phyloP scores from a whole-genome alignment of 2,797 vertebrate genomes.

The Mus spretus region DNA sequence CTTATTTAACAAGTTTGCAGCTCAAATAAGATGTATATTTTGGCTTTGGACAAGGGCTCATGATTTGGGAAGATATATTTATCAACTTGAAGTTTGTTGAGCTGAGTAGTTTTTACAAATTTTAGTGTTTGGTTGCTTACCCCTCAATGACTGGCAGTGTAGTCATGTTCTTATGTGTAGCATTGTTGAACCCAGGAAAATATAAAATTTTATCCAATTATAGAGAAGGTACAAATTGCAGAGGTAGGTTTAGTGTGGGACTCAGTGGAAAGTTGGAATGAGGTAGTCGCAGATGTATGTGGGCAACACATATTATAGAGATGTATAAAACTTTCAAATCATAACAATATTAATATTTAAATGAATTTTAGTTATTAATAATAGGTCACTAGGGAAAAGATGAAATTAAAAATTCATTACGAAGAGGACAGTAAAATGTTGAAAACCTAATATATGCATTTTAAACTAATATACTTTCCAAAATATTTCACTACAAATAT shows the following conservation, averaged over 20 bases:
- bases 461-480: neutral
- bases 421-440: neutral
- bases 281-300: neutral
- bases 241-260: neutral
- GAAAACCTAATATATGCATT: neutral
- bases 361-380: slow-evolving; percentile 46
- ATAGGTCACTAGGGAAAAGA: neutral
- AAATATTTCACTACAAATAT: slow-evolving; percentile 4
- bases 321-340: neutral
- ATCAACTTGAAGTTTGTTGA: neutral
- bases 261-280: neutral
- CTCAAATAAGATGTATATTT: neutral
- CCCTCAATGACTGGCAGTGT: neutral
- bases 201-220: neutral
- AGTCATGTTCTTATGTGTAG: neutral
- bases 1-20: neutral
- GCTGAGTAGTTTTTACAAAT: neutral
- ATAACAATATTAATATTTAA: neutral
- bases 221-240: neutral
- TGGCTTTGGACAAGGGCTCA: neutral
- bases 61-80: neutral
- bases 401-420: neutral
- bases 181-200: no score
- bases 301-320: no score
- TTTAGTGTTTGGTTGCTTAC: neutral